Conservation (phyloP, 2,113 vertebrate species). For the Scophthalmus maximus region DNA sequence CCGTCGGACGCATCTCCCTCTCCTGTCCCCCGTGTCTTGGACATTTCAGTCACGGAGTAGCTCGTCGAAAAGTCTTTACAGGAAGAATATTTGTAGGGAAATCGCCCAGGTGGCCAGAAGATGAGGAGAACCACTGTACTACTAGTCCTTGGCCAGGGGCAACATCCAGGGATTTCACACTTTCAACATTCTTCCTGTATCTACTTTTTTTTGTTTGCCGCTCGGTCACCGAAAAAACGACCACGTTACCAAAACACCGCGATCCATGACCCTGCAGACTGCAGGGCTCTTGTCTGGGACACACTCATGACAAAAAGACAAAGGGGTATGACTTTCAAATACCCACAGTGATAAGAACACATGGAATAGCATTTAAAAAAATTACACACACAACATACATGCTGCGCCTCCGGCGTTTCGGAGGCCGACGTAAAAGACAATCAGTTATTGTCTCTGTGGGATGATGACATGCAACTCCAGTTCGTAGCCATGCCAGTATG, state of each 20-base stretch:
- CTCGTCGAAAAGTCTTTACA: not conserved
- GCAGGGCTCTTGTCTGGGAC: slow-evolving; percentile 50
- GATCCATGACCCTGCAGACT: not conserved
- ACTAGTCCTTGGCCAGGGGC: no score
- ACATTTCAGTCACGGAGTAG: not conserved
- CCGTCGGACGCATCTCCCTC: no score
- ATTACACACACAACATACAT: slow-evolving; percentile 48
- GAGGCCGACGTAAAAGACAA: slow-evolving; percentile 46
- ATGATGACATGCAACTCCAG: slow-evolving; percentile 57
- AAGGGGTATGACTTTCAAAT: slow-evolving; percentile 12
- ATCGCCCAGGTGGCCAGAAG: not conserved
- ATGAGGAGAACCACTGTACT: no score
- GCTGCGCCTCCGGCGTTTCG: slow-evolving; percentile 44
- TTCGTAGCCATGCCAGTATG: slow-evolving; percentile 37
- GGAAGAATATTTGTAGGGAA: not conserved
- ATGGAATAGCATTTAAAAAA: slow-evolving; percentile 28
- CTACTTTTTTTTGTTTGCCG: not conserved
- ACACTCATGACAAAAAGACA: slow-evolving; percentile 29
- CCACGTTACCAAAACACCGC: not conserved
- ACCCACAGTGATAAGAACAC: slow-evolving; percentile 62
- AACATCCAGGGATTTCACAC: slow-evolving; percentile 6
- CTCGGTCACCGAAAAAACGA: not conserved
- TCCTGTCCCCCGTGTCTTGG: not conserved
- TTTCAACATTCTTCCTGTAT: not conserved
- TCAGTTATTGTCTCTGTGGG: slow-evolving; percentile 53